Conservation (phyloP, 1,140 invertebrate genomes). For the Ditylenchus dipsaci region DNA sequence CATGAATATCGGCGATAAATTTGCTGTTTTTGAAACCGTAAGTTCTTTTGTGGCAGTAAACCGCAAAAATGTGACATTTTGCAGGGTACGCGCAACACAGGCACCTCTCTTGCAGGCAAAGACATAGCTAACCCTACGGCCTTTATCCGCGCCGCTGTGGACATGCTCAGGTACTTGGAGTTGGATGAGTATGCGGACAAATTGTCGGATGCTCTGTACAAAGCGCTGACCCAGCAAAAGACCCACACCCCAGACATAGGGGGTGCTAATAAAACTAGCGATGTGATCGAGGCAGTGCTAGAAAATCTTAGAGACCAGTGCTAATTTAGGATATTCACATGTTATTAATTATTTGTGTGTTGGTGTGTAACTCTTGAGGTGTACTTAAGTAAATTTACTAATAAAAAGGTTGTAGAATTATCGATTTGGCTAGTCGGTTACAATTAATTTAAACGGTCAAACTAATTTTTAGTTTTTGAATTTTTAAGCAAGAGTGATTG, state of each 20-base stretch:
- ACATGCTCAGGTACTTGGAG: conserved; percentile 49
- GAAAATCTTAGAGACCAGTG: conserved; percentile 42
- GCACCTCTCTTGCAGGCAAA: conserved; percentile 82
- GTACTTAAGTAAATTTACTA: too few relatives aligned
- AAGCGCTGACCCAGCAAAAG: conserved; percentile 36
- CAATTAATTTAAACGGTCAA: too few relatives aligned
- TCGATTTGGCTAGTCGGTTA: too few relatives aligned
- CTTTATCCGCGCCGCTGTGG: conserved; percentile 49
- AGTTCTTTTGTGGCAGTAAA: conserved; percentile 14
- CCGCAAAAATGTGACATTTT: not conserved
- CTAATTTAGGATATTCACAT: too few relatives aligned
- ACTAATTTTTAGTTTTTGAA: too few relatives aligned
- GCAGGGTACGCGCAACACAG: conserved; percentile 83
- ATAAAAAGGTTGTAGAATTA: too few relatives aligned
- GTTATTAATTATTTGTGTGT: too few relatives aligned
- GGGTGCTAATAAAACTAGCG: conserved; percentile 27
- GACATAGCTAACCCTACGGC: conserved; percentile 86
- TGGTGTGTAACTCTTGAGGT: too few relatives aligned
- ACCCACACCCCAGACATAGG: conserved; percentile 52
- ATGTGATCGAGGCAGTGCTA: conserved; percentile 49
- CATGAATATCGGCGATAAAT: conserved; percentile 76
- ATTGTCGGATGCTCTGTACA: conserved; percentile 50
- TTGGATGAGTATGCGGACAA: conserved; percentile 48
- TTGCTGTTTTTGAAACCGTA: conserved; percentile 66
- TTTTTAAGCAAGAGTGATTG: too few relatives aligned